phyloP scores from a whole-genome alignment of 2,888 invertebrate genomes.

The Meta bourneti region DNA sequence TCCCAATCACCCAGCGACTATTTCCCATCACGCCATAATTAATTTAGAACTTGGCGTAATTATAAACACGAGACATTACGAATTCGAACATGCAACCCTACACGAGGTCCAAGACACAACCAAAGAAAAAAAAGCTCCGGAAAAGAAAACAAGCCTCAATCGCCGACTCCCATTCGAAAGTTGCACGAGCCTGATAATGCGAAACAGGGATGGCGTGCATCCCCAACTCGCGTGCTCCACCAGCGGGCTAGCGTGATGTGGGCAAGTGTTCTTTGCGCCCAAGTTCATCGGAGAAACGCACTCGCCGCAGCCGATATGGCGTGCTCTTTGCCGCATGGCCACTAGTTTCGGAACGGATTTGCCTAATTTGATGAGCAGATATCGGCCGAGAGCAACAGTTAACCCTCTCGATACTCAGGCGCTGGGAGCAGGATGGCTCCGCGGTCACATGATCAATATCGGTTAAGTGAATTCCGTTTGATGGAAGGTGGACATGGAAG shows the following conservation, averaged over 20 bases:
- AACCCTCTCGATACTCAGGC: background rate
- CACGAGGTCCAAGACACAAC: background rate
- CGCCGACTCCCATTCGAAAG: background rate
- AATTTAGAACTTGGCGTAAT: constrained; percentile 43
- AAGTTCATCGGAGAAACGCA: constrained; percentile 15
- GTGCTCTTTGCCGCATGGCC: constrained; percentile 31
- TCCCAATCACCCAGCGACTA: background rate
- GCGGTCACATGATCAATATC: background rate
- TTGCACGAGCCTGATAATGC: background rate
- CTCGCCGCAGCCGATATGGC: constrained; percentile 52
- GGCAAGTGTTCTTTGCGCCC: constrained; percentile 11
- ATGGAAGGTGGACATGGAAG: background rate
- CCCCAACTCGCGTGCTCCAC: background rate
- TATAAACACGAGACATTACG: constrained; percentile 36
- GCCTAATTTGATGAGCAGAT: constrained; percentile 70
- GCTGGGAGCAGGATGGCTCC: background rate
- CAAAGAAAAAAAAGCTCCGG: background rate
- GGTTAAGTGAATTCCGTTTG: background rate
- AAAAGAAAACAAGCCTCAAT: background rate
- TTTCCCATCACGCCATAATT: constrained; percentile 35
- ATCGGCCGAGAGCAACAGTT: constrained; percentile 63
- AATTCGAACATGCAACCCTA: constrained; percentile 20
- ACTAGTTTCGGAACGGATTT: constrained; percentile 57
- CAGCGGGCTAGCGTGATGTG: background rate
- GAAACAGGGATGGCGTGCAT: constrained; percentile 30